phyloP scores from a whole-genome alignment of 2,113 vertebrate species.

The Melanostigma gelatinosum region DNA sequence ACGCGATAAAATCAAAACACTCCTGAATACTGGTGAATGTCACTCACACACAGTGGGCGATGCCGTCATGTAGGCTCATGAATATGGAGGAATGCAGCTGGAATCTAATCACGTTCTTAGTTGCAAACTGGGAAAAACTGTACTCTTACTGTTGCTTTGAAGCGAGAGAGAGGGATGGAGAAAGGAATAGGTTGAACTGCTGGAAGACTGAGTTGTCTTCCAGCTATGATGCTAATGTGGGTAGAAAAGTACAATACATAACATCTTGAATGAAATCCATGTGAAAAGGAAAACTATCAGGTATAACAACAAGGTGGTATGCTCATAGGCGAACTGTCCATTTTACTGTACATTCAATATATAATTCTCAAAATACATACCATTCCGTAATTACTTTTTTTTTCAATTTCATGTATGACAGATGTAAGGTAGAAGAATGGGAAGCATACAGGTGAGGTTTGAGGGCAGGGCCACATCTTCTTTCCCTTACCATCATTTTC shows the following conservation, averaged over 20 bases:
- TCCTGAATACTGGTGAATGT: constrained; percentile 43
- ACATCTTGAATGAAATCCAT: background rate
- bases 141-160: constrained; percentile 24
- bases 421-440: background rate
- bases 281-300: background rate
- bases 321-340: background rate
- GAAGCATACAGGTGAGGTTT: background rate
- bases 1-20: constrained; percentile 45
- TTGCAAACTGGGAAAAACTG: constrained; percentile 26
- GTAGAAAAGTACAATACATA: background rate
- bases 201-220: background rate
- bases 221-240: background rate
- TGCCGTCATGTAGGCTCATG: constrained; percentile 43
- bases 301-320: background rate
- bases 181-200: background rate
- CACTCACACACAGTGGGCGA: constrained; percentile 49
- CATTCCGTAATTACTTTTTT: background rate
- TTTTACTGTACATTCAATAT: background rate
- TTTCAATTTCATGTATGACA: background rate
- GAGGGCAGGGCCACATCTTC: background rate
- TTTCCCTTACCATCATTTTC: background rate
- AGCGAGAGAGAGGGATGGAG: constrained; percentile 14
- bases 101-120: constrained; percentile 54
- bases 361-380: background rate
- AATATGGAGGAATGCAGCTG: constrained; percentile 67